Conservation (phyloP, 2,113 vertebrate genomes). For the Engystomops pustulosus region DNA sequence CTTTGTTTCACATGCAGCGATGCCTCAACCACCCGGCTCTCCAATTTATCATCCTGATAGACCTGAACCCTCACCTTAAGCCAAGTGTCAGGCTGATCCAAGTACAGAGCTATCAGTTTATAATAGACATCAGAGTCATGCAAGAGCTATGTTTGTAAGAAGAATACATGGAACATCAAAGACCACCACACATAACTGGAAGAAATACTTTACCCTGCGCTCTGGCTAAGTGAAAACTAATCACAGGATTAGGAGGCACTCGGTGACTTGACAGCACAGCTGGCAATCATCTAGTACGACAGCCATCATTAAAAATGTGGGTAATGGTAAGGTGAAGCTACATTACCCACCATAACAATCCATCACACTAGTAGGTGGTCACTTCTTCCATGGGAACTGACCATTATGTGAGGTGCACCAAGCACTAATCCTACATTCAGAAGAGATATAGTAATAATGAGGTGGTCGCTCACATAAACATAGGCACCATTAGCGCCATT, state of each 20-base stretch:
- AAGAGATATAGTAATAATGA: background rate
- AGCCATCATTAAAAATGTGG: background rate
- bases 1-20: background rate
- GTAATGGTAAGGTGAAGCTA: background rate
- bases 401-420: background rate
- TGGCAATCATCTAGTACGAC: slow-evolving; percentile 30
- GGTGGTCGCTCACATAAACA: slow-evolving; percentile 9
- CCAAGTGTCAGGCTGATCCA: slow-evolving; percentile 49
- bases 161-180: slow-evolving; percentile 39
- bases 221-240: slow-evolving; percentile 23
- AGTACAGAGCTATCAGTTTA: slow-evolving; percentile 46
- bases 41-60: slow-evolving; percentile 20
- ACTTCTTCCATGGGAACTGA: background rate
- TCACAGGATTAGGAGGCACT: slow-evolving; percentile 22
- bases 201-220: background rate
- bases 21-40: background rate
- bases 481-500: background rate
- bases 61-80: slow-evolving; percentile 31
- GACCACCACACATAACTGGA: slow-evolving; percentile 46
- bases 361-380: slow-evolving; percentile 4
- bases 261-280: slow-evolving; percentile 44
- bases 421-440: slow-evolving; percentile 12
- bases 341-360: background rate
- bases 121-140: slow-evolving; percentile 46
- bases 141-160: slow-evolving; percentile 36